A percentile compares a stretch with the other conserved stretches of the same genome.
Evolutionary conservation across 2,888 invertebrate genomes (phyloP).

Genomic region (Leucoma salicis): DNA sequence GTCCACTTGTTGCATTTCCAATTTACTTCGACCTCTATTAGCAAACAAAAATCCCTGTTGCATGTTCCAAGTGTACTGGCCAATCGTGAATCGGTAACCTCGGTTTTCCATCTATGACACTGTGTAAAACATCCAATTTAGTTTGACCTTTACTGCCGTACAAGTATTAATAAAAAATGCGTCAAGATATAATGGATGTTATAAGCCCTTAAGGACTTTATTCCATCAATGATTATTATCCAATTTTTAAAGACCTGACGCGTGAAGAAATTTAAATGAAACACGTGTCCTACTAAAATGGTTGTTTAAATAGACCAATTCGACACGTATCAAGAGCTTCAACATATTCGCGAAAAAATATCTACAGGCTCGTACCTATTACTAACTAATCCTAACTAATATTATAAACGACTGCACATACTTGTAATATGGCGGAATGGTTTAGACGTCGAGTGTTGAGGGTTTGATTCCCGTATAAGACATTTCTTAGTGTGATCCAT

Average conservation of each 20-base stretch:
- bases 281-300: neutral
- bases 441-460: too few species aligned
- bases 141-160: slow-evolving; percentile 19
- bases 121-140: slow-evolving; percentile 18
- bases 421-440: too few species aligned
- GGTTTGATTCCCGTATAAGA: too few species aligned
- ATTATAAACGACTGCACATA: too few species aligned
- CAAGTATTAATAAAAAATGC: slow-evolving; percentile 9
- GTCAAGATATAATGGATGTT: slow-evolving; percentile 20
- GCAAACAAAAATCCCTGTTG: slow-evolving; percentile 10
- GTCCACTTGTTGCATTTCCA: slow-evolving; percentile 29
- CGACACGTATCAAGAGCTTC: too few species aligned
- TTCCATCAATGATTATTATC: slow-evolving; percentile 1
- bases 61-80: slow-evolving; percentile 22
- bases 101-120: slow-evolving; percentile 35
- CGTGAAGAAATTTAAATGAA: slow-evolving; percentile 3
- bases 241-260: slow-evolving; percentile 1
- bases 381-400: too few species aligned
- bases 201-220: slow-evolving; percentile 5
- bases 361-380: too few species aligned
- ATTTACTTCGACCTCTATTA: slow-evolving; percentile 21
- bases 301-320: too few species aligned
- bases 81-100: slow-evolving; percentile 8
- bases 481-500: too few species aligned
- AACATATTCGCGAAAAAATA: too few species aligned